Conservation (phyloP, 2,113 vertebrate species). For the Diadophis punctatus region DNA sequence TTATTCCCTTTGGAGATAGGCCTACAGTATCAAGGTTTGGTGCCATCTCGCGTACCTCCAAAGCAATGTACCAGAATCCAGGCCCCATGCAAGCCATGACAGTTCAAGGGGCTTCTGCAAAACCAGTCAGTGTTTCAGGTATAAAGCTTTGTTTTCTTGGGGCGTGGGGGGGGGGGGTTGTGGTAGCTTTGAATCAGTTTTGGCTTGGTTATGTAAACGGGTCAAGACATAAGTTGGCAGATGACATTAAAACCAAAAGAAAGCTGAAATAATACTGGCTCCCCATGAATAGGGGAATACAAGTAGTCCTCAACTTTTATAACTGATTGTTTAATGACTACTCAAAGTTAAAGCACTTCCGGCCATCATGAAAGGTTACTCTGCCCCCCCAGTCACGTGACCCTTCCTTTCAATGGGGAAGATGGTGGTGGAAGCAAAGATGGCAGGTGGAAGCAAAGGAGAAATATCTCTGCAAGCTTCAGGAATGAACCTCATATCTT, state of each 20-base stretch:
- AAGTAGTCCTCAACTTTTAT: background rate
- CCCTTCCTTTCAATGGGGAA: background rate
- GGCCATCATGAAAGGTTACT: background rate
- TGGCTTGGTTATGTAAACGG: background rate
- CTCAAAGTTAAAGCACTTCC: background rate
- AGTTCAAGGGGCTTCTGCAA: slow-evolving; percentile 83
- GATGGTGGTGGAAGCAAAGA: background rate
- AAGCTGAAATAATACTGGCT: background rate
- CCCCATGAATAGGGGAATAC: background rate
- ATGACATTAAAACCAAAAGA: background rate
- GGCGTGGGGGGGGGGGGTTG: too few species aligned
- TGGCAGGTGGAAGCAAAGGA: background rate
- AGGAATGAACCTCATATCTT: background rate
- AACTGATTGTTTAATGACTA: background rate
- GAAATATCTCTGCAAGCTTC: background rate
- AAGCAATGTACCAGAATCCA: slow-evolving; percentile 88
- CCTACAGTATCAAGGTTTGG: slow-evolving; percentile 96
- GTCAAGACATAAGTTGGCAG: background rate
- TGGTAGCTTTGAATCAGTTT: background rate
- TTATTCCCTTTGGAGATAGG: slow-evolving; percentile 93
- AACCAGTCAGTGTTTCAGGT: slow-evolving; percentile 87
- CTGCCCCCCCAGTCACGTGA: background rate
- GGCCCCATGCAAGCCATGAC: slow-evolving; percentile 85
- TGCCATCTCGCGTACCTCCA: slow-evolving; percentile 94
- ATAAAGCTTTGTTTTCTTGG: background rate